Evolutionary conservation across 1,140 invertebrate species (phyloP).

Genomic region (Pseudomyrmex gracilis): DNA sequence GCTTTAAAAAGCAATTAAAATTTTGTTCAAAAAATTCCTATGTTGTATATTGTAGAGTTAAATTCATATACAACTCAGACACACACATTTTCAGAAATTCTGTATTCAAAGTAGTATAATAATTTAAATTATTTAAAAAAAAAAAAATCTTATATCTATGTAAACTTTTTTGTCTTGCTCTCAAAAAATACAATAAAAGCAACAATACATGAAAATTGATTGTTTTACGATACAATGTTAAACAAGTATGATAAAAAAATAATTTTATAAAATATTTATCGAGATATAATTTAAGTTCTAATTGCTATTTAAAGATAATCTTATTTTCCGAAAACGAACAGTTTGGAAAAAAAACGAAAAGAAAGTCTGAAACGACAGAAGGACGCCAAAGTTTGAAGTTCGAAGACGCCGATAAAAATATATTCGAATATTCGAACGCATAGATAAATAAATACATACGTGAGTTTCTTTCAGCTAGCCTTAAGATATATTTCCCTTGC

Average conservation of each 20-base stretch:
- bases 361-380: conserved; percentile 36
- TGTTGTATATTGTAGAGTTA: too few species aligned
- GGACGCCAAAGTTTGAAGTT: conserved; percentile 35
- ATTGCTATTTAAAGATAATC: conserved; percentile 21
- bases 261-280: neutral
- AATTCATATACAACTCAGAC: too few species aligned
- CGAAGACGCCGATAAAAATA: conserved; percentile 44
- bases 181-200: too few species aligned
- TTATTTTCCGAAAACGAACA: conserved; percentile 6
- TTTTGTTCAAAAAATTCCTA: too few species aligned
- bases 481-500: conserved; percentile 2
- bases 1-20: too few species aligned
- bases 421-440: conserved; percentile 75
- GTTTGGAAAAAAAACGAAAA: neutral
- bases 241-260: neutral
- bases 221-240: neutral
- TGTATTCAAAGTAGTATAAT: too few species aligned
- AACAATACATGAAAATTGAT: too few species aligned
- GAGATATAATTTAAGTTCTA: neutral
- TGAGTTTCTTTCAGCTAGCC: conserved; percentile 58
- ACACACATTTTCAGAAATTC: too few species aligned
- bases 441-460: conserved; percentile 80
- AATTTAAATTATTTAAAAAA: too few species aligned
- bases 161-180: too few species aligned
- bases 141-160: too few species aligned